These are phyloP conservation scores for Pyralis farinalis DNA, from an alignment of 2,888 invertebrate species.

Conservation along the genomic window DNA sequence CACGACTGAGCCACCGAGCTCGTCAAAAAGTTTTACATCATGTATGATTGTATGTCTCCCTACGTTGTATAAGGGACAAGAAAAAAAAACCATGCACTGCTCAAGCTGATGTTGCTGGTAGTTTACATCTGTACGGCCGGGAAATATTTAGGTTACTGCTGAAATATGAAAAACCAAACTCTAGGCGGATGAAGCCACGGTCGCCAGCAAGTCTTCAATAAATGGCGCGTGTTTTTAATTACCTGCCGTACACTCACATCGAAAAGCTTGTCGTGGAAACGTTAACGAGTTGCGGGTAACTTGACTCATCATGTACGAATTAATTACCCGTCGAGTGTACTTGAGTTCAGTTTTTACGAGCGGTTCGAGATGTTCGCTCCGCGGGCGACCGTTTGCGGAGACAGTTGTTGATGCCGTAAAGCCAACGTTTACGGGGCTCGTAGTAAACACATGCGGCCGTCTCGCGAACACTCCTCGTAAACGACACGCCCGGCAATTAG, in stretches of 20 bases:
- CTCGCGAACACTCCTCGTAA: conserved; percentile 46
- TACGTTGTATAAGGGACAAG: too few relatives aligned
- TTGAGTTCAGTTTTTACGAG: conserved; percentile 56
- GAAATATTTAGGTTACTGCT: too few relatives aligned
- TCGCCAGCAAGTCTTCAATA: too few relatives aligned
- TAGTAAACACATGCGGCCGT: conserved; percentile 51
- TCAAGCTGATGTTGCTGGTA: too few relatives aligned
- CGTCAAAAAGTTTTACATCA: too few relatives aligned
- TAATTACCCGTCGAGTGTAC: conserved; percentile 50
- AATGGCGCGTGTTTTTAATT: background rate
- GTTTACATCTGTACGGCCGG: too few relatives aligned
- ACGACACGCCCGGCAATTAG: conserved; percentile 31
- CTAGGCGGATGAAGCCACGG: too few relatives aligned
- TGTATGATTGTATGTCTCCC: too few relatives aligned
- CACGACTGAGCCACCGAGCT: too few relatives aligned
- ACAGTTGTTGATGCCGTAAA: conserved; percentile 50
- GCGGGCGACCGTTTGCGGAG: conserved; percentile 35
- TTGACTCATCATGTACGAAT: conserved; percentile 32
- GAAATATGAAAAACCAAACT: too few relatives aligned
- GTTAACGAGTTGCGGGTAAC: conserved; percentile 12
- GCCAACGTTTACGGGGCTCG: conserved; percentile 41
- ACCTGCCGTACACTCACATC: background rate
- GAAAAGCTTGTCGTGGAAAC: background rate
- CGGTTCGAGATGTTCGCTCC: conserved; percentile 37
- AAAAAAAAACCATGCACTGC: too few relatives aligned